phyloP scores from a whole-genome alignment of 2,797 vertebrate genomes.

The Falco concolor region DNA sequence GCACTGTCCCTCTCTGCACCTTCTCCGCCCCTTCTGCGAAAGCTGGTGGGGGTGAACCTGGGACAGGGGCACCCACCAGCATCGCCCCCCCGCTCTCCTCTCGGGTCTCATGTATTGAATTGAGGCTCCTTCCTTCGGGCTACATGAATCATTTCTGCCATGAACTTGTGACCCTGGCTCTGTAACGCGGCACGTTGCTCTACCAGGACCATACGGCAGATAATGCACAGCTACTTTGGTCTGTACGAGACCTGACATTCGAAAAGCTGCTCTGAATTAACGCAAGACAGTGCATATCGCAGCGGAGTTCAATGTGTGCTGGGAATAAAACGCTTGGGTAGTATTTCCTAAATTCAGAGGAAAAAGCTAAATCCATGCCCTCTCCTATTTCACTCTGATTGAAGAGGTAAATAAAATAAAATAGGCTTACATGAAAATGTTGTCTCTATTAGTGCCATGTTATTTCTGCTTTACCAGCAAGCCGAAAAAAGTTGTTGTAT shows the following conservation, averaged over 20 bases:
- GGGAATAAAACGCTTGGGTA: slow-evolving; percentile 22
- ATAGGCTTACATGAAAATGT: slow-evolving; percentile 20
- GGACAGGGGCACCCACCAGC: not conserved
- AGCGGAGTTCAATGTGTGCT: not conserved
- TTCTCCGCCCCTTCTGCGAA: not conserved
- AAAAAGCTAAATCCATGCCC: not conserved
- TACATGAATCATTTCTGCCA: slow-evolving; percentile 25
- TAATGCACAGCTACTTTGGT: not conserved
- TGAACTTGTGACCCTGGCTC: slow-evolving; percentile 31
- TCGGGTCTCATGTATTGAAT: not conserved
- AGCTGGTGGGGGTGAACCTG: not conserved
- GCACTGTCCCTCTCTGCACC: not conserved
- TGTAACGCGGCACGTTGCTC: not conserved
- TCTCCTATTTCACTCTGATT: slow-evolving; percentile 53
- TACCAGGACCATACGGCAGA: slow-evolving; percentile 29
- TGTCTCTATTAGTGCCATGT: slow-evolving; percentile 36
- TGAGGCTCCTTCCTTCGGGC: slow-evolving; percentile 21
- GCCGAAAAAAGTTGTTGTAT: slow-evolving; percentile 20
- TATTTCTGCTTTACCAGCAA: slow-evolving; percentile 62
- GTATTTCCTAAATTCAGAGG: not conserved
- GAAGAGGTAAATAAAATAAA: slow-evolving; percentile 58
- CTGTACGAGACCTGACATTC: not conserved
- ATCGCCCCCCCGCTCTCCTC: not conserved
- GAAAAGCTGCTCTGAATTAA: slow-evolving; percentile 59
- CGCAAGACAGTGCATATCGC: not conserved